Conservation (phyloP, 2,888 invertebrate genomes). For the Maniola hyperantus region DNA sequence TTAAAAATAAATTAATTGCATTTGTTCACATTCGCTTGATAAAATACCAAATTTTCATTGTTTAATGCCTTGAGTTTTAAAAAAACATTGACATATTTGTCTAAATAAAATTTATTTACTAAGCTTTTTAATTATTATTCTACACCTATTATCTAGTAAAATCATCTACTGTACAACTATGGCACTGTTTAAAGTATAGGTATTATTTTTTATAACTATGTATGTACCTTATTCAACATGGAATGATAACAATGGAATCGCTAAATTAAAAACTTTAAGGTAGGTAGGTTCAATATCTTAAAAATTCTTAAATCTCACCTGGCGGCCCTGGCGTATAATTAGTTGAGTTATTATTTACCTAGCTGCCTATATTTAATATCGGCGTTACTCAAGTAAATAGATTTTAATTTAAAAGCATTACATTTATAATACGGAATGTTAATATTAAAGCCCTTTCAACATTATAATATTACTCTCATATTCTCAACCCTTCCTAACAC, state of each 20-base stretch:
- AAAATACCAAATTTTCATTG: not conserved
- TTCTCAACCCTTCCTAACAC: constrained; percentile 46
- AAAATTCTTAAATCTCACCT: constrained; percentile 31
- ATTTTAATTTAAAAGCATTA: constrained; percentile 35
- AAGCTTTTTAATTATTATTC: constrained; percentile 35
- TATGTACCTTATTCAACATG: constrained; percentile 43
- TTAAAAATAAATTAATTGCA: not conserved
- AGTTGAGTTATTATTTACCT: constrained; percentile 27
- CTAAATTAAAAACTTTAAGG: constrained; percentile 38
- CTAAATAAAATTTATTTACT: constrained; percentile 10
- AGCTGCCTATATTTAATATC: constrained; percentile 43
- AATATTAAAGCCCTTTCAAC: constrained; percentile 56
- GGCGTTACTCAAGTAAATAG: constrained; percentile 40
- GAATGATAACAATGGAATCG: constrained; percentile 48
- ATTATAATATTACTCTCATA: constrained; percentile 51
- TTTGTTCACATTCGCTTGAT: not conserved
- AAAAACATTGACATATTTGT: not conserved
- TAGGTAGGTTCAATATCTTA: constrained; percentile 31
- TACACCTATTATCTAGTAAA: constrained; percentile 44
- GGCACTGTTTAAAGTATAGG: constrained; percentile 51
- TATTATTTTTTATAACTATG: constrained; percentile 35
- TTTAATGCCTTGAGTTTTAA: not conserved
- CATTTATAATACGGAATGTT: constrained; percentile 57
- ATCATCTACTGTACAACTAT: constrained; percentile 53
- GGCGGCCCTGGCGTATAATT: constrained; percentile 19